phyloP scores from a whole-genome alignment of 2,888 invertebrate species.

The Ischnura elegans region DNA sequence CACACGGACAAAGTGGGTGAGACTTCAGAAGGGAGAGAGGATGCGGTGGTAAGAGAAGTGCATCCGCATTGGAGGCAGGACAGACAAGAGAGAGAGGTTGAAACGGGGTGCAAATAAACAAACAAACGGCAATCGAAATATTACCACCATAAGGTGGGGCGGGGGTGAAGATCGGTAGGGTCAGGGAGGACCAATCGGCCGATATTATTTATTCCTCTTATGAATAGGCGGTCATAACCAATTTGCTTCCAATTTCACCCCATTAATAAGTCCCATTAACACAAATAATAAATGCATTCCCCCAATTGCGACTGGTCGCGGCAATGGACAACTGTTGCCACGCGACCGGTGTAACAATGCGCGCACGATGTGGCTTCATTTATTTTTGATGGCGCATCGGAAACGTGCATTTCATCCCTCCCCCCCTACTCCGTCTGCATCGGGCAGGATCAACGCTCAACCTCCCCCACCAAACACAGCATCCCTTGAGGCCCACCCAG shows the following conservation, averaged over 20 bases:
- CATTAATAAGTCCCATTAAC: slow-evolving; percentile 65
- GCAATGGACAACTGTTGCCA: slow-evolving; percentile 57
- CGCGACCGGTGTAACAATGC: slow-evolving; percentile 45
- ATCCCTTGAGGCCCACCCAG: background rate
- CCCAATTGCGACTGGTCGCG: slow-evolving; percentile 24
- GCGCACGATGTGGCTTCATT: slow-evolving; percentile 45
- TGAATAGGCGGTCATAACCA: slow-evolving; percentile 44
- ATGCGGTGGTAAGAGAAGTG: background rate
- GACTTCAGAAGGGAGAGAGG: background rate
- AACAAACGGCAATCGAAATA: slow-evolving; percentile 46
- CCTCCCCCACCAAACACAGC: background rate
- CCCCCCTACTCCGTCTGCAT: background rate
- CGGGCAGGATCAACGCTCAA: background rate
- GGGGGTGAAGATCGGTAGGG: background rate
- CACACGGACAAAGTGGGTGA: background rate
- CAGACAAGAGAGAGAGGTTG: background rate
- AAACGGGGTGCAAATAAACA: background rate
- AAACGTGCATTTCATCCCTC: slow-evolving; percentile 8
- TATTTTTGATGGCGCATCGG: slow-evolving; percentile 57
- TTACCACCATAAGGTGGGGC: background rate
- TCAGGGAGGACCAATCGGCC: slow-evolving; percentile 43
- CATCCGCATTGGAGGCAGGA: background rate
- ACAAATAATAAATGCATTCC: slow-evolving; percentile 65
- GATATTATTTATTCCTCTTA: slow-evolving; percentile 52
- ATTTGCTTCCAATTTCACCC: slow-evolving; percentile 61